Base-by-base conservation (phyloP, 92 coral and sea anemone species). In the Palythoa heliodiscus region DNA sequence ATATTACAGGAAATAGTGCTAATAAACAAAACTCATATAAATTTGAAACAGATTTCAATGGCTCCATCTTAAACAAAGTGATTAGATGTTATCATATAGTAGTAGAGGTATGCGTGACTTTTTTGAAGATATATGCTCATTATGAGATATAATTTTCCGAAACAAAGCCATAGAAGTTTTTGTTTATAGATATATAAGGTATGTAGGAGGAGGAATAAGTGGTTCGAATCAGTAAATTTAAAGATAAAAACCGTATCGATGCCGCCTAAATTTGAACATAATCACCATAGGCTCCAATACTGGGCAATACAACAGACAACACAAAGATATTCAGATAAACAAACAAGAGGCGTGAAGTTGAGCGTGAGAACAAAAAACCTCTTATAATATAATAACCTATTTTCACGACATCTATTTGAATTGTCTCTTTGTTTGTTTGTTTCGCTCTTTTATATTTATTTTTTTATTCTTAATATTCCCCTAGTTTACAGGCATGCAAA, bases 81-180 rank as follows among this genome's bases (percentile, higher is more conserved):
- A 67, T 22, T 67, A 1, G 10, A 52, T 10, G 43, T 23, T 22
- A 52, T 52, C 78, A 11, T 6, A 23, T 0, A 29, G 1, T 29
- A 29, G n/a, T n/a, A n/a, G n/a, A 75, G 11, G 38, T 50, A 25
- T 75, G 50, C 80, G 80, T 75, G 80, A 23, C 80, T 75, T 52
- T 20, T 29, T 29, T 29, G 35, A 23, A 67, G 63, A 24, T 74
- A 74, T 52, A 6, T 7, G 24, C 38, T 7, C 24, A 55, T 75
- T 75, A 55, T 53, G 37, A n/a, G 55, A 75, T 11, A 24, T 0
- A 14, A 11, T 16, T 75, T 52, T n/a, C 47, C 12, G 37, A 75
- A 75, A 52, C 64, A 75, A 52, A 50, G 10, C n/a, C 40, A 13
- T 75, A 55, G 38, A 55, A 15, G 22, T 75, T 75, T 2, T 7